Evolutionary conservation across 2,797 vertebrate genomes (phyloP).

Genomic region (Intellagama lesueurii): DNA sequence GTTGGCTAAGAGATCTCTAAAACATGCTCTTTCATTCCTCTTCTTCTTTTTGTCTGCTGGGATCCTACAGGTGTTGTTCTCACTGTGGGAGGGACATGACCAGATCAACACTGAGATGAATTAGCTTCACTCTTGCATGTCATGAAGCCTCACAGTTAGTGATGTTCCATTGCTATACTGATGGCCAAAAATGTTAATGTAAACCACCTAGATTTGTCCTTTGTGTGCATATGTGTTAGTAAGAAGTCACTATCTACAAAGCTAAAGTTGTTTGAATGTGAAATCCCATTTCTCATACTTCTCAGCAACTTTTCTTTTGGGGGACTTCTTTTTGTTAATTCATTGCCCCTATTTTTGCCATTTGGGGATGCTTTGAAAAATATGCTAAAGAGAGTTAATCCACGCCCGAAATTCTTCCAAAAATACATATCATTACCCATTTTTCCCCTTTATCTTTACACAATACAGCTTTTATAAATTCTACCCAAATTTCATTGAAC

Average conservation of each 20-base stretch:
- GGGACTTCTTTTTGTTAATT: background rate
- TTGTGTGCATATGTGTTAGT: background rate
- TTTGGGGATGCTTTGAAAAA: background rate
- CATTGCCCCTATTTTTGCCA: background rate
- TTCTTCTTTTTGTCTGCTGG: background rate
- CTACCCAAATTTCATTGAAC: too few species aligned
- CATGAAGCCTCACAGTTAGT: background rate
- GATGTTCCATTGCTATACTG: background rate
- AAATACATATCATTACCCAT: too few species aligned
- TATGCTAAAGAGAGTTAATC: too few species aligned
- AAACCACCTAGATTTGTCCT: background rate
- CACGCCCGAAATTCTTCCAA: too few species aligned
- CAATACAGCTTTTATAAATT: too few species aligned
- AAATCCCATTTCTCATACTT: background rate
- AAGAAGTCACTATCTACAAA: background rate
- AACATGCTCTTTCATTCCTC: background rate
- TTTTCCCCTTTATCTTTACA: too few species aligned
- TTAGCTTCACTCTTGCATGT: background rate
- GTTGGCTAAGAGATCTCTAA: conserved; percentile 8
- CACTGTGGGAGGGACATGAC: background rate
- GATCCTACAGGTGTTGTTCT: conserved; percentile 2
- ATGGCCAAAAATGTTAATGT: background rate
- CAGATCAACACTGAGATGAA: conserved; percentile 12
- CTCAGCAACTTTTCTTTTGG: background rate
- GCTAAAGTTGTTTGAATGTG: background rate